Evolutionary conservation across 1,140 invertebrate species (phyloP).

Genomic region (Drosophila orena): DNA sequence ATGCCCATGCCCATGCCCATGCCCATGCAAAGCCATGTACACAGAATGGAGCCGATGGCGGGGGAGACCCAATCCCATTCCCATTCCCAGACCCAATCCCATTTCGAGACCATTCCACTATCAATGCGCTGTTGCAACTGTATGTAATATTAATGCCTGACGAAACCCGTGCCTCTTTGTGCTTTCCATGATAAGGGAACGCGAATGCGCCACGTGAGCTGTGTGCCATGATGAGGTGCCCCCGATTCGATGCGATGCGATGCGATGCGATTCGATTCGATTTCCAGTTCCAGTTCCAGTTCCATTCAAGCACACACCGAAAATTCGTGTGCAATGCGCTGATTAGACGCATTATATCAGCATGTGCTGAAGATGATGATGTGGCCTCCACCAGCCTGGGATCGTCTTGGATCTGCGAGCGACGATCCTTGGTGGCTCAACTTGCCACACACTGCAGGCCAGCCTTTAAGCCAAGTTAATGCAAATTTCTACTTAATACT

Average conservation of each 20-base stretch:
- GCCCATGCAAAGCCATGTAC: no score
- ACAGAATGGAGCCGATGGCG: no score
- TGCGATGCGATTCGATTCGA: conserved; percentile 41
- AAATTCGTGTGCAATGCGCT: conserved; percentile 53
- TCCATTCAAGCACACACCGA: not conserved
- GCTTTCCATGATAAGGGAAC: conserved; percentile 57
- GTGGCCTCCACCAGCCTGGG: not conserved
- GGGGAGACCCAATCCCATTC: no score
- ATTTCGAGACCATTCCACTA: conserved; percentile 5
- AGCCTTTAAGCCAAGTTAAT: no score
- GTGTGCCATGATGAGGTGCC: conserved; percentile 20
- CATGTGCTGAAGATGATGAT: no score
- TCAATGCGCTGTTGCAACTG: conserved; percentile 66
- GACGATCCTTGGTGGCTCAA: no score
- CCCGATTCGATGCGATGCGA: conserved; percentile 41
- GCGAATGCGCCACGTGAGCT: conserved; percentile 68
- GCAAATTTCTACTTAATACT: no score
- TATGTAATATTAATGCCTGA: conserved; percentile 49
- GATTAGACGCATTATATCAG: conserved; percentile 53
- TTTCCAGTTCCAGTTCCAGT: conserved; percentile 14
- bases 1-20: not conserved
- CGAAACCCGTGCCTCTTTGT: conserved; percentile 37
- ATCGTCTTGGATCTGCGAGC: not conserved
- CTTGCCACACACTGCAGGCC: no score
- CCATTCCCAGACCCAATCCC: conserved; percentile 4